A percentile compares a stretch with the other conserved stretches of the same genome.
Conservation (phyloP, 2,888 invertebrate genomes). For the Acronicta aceris region DNA sequence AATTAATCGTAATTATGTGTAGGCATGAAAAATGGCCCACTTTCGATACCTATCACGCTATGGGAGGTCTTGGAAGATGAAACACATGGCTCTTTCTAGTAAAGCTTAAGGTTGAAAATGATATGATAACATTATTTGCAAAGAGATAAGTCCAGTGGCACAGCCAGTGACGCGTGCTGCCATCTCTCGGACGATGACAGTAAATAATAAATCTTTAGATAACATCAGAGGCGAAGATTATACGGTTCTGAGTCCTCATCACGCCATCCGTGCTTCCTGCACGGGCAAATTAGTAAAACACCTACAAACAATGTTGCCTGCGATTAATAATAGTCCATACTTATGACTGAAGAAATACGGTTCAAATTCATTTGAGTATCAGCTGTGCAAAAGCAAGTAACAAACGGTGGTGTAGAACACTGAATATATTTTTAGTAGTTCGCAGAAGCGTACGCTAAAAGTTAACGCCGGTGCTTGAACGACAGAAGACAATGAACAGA, state of each 20-base stretch:
- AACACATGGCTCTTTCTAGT: constrained; percentile 48
- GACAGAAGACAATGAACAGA: constrained; percentile 80
- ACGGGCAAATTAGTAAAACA: constrained; percentile 86
- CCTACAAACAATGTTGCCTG: constrained; percentile 71
- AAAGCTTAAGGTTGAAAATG: constrained; percentile 64
- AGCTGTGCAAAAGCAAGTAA: constrained; percentile 39
- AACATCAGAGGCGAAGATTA: constrained; percentile 88
- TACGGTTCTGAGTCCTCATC: constrained; percentile 84
- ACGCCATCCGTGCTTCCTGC: constrained; percentile 88
- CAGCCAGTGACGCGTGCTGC: constrained; percentile 84
- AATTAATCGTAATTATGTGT: constrained; percentile 50
- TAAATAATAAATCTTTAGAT: constrained; percentile 87
- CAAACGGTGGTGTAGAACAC: constrained; percentile 67
- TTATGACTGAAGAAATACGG: constrained; percentile 62
- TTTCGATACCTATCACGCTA: constrained; percentile 59
- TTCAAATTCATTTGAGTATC: constrained; percentile 53
- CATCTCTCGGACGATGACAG: constrained; percentile 87
- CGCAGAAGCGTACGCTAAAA: constrained; percentile 79
- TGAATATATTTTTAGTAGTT: constrained; percentile 85
- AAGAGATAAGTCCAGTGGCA: constrained; percentile 78
- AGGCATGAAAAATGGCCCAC: constrained; percentile 53
- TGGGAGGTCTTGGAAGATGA: constrained; percentile 69
- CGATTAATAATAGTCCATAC: constrained; percentile 54
- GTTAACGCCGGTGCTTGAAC: constrained; percentile 75
- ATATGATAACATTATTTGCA: constrained; percentile 47